phyloP scores from a whole-genome alignment of 2,888 invertebrate species.

The Tetragonula carbonaria region DNA sequence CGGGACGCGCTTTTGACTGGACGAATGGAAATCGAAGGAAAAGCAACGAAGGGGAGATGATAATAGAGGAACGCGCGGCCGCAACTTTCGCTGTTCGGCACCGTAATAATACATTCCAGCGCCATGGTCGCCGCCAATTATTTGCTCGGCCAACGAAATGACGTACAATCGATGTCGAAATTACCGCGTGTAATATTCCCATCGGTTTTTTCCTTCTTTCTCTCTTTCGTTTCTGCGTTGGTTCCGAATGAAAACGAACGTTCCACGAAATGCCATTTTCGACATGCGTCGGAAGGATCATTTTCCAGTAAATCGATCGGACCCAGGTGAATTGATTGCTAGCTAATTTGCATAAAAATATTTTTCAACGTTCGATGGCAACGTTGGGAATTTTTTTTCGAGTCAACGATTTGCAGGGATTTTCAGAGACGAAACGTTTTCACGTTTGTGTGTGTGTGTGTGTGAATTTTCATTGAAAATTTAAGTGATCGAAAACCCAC shows the following conservation, averaged over 20 bases:
- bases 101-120: conserved; percentile 37
- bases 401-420: too few relatives aligned
- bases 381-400: too few relatives aligned
- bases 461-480: too few relatives aligned
- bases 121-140: conserved; percentile 28
- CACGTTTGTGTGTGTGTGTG: too few relatives aligned
- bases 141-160: conserved; percentile 21
- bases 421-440: too few relatives aligned
- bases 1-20: not conserved
- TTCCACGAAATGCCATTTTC: too few relatives aligned
- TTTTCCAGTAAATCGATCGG: too few relatives aligned
- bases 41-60: not conserved
- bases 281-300: too few relatives aligned
- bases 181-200: conserved; percentile 33
- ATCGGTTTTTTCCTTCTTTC: not conserved
- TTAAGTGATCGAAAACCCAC: too few relatives aligned
- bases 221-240: not conserved
- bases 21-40: conserved; percentile 19
- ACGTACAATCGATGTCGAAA: conserved; percentile 9
- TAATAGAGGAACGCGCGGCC: not conserved
- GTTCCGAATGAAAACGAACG: not conserved
- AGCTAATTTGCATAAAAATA: too few relatives aligned
- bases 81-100: conserved; percentile 32
- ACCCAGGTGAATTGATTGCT: too few relatives aligned
- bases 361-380: too few relatives aligned